These are phyloP conservation scores for Eriocheir sinensis DNA, from an alignment of 1,140 invertebrate genomes.

Conservation along the genomic window DNA sequence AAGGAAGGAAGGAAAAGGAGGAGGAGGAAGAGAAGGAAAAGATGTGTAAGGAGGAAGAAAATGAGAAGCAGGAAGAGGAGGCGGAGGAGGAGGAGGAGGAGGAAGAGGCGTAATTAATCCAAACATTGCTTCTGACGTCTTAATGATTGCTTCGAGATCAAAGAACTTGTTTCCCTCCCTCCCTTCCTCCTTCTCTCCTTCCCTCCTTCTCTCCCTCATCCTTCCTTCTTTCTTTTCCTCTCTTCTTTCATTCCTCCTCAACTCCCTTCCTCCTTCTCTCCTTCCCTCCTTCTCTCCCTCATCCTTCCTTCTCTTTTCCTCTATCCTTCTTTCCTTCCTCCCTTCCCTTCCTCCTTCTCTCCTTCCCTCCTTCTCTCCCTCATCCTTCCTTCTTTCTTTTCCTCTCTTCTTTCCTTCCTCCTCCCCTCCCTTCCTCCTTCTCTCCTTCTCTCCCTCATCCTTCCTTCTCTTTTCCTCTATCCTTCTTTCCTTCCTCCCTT, in stretches of 20 bases:
- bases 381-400: neutral
- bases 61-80: neutral
- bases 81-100: neutral
- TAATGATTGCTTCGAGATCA: too few species aligned
- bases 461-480: too few species aligned
- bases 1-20: neutral
- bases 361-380: neutral
- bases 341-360: neutral
- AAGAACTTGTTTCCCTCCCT: too few species aligned
- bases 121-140: too few species aligned
- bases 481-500: too few species aligned
- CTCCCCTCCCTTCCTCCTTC: neutral
- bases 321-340: neutral
- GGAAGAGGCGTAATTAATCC: too few species aligned
- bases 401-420: neutral
- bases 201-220: too few species aligned
- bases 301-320: neutral
- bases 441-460: neutral
- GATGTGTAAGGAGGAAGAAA: neutral
- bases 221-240: too few species aligned
- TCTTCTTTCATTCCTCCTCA: too few species aligned
- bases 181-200: too few species aligned
- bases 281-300: too few species aligned
- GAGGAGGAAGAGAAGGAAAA: neutral
- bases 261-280: too few species aligned